Conservation (phyloP, 2,888 invertebrate genomes). For the Brachycybe producta region DNA sequence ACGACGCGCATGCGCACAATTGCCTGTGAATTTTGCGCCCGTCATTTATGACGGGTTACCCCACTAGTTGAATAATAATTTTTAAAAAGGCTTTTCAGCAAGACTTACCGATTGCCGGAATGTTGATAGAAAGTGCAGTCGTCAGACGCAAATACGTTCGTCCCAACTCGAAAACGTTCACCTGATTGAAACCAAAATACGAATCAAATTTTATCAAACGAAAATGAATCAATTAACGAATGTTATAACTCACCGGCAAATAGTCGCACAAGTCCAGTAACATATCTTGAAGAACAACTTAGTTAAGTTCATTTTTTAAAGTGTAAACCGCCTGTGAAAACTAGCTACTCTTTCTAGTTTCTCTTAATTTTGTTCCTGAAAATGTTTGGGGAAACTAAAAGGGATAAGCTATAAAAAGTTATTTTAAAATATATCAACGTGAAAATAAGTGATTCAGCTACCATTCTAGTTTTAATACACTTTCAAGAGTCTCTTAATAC, state of each 20-base stretch:
- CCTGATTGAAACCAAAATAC: constrained; percentile 42
- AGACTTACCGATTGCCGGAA: constrained; percentile 65
- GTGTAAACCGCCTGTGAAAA: no score
- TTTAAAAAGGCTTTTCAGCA: not conserved
- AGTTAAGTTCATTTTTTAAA: not conserved
- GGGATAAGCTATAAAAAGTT: not conserved
- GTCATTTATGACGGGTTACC: no score
- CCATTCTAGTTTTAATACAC: no score
- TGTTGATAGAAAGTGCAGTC: constrained; percentile 74
- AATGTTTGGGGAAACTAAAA: not conserved
- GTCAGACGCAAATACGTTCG: constrained; percentile 81
- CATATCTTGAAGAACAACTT: constrained; percentile 49
- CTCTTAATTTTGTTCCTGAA: not conserved
- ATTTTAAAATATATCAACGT: no score
- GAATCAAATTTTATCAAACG: not conserved
- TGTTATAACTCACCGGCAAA: constrained; percentile 40
- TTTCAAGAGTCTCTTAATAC: no score
- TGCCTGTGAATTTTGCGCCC: no score
- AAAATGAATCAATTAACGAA: not conserved
- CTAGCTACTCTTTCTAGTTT: not conserved
- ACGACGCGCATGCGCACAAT: not conserved
- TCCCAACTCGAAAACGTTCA: constrained; percentile 90
- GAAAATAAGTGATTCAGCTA: no score
- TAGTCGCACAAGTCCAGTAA: constrained; percentile 95
- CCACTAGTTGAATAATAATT: not conserved